Evolutionary conservation across 2,797 vertebrate species (phyloP).

Genomic region (Myotis daubentonii): DNA sequence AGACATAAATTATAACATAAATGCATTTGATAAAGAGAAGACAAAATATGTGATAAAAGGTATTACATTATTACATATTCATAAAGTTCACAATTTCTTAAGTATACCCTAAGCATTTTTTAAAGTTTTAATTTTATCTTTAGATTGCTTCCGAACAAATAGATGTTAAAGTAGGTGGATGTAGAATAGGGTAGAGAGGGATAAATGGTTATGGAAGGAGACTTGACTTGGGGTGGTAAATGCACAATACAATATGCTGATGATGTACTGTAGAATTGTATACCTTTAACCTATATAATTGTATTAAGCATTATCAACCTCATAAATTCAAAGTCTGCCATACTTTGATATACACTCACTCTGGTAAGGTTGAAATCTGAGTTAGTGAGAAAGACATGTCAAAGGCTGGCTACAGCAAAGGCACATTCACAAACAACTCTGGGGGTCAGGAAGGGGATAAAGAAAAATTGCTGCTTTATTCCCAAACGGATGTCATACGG

Average conservation of each 20-base stretch:
- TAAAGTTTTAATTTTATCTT: neutral
- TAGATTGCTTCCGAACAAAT: neutral
- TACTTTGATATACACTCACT: fast-evolving
- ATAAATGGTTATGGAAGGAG: neutral
- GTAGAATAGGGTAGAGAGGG: neutral
- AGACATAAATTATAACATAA: neutral
- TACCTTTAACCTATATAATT: neutral
- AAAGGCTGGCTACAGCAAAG: neutral
- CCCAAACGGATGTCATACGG: neutral
- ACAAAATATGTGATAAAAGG: neutral
- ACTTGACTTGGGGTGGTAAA: neutral
- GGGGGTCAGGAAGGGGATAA: neutral
- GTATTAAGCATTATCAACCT: neutral
- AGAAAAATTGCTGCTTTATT: neutral
- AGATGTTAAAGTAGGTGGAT: neutral
- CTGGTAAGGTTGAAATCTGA: too few species aligned
- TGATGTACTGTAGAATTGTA: neutral
- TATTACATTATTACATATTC: neutral
- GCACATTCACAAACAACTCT: neutral
- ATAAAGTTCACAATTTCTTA: neutral
- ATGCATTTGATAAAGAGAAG: neutral
- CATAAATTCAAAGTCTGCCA: neutral
- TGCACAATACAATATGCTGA: neutral
- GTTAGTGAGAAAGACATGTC: fast-evolving
- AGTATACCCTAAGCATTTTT: neutral